phyloP scores from a whole-genome alignment of 2,888 invertebrate species.

The Zygaena filipendulae region DNA sequence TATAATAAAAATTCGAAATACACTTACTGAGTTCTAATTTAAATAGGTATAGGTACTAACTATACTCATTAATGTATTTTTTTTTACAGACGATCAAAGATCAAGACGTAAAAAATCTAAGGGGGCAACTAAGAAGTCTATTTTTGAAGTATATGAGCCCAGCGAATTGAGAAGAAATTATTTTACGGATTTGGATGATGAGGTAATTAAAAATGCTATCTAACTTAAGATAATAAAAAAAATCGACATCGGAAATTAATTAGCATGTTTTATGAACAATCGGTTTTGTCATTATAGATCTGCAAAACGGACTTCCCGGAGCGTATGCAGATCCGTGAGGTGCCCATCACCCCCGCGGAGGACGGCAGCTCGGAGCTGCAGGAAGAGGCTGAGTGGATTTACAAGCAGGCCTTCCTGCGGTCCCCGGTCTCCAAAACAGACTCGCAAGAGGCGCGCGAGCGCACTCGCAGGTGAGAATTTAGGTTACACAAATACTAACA shows the following conservation, averaged over 20 bases:
- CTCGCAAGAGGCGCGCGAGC: constrained; percentile 67
- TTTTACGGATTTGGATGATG: constrained; percentile 93
- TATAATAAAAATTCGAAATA: neutral
- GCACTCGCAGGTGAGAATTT: constrained; percentile 36
- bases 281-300: constrained; percentile 72
- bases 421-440: constrained; percentile 80
- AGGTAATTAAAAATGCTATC: too few relatives aligned
- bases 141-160: constrained; percentile 96
- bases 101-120: constrained; percentile 82
- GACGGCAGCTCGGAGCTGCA: constrained; percentile 90
- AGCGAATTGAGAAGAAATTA: constrained; percentile 96
- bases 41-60: too few relatives aligned
- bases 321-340: constrained; percentile 89
- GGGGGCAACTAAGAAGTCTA: constrained; percentile 84
- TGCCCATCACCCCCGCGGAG: constrained; percentile 84
- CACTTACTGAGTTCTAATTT: too few relatives aligned
- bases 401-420: constrained; percentile 90
- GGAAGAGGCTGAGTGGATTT: constrained; percentile 98
- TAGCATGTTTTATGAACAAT: too few relatives aligned
- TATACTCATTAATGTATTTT: neutral
- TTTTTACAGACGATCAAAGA: constrained; percentile 59
- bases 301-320: constrained; percentile 91
- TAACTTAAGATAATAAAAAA: too few relatives aligned
- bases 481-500: too few relatives aligned
- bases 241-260: too few relatives aligned